Conservation (phyloP, 2,113 vertebrate genomes). For the Agelaius phoeniceus region DNA sequence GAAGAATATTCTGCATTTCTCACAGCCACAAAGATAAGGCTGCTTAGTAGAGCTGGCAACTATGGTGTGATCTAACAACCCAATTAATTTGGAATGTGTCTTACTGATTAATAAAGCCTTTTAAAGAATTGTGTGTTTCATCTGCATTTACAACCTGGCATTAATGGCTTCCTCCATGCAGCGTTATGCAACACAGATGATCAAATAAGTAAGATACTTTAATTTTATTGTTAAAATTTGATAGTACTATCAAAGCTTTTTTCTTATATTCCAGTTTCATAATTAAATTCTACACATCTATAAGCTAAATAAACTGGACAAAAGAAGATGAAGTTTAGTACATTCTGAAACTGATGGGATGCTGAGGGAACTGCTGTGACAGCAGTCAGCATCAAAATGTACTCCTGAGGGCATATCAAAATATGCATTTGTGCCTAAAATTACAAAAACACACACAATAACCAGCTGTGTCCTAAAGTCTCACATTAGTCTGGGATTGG, state of each 20-base stretch:
- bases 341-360: not conserved
- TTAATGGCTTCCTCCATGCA: not conserved
- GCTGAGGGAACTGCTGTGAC: not conserved
- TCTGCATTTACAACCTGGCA: constrained; percentile 1
- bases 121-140: not conserved
- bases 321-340: not conserved
- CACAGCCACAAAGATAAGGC: not conserved
- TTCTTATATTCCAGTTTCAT: not conserved
- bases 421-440: not conserved
- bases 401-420: not conserved
- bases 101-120: constrained; percentile 7
- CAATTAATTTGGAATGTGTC: constrained; percentile 25
- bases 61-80: not conserved
- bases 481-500: not conserved
- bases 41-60: not conserved
- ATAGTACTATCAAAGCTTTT: not conserved
- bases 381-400: not conserved
- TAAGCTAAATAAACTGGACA: not conserved
- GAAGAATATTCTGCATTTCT: not conserved
- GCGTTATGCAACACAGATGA: not conserved
- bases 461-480: not conserved
- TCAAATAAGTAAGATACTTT: constrained; percentile 19
- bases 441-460: not conserved
- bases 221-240: constrained; percentile 13
- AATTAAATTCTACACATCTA: not conserved